Evolutionary conservation across 1,140 invertebrate genomes (phyloP).

Genomic region (Drosophila takahashii): DNA sequence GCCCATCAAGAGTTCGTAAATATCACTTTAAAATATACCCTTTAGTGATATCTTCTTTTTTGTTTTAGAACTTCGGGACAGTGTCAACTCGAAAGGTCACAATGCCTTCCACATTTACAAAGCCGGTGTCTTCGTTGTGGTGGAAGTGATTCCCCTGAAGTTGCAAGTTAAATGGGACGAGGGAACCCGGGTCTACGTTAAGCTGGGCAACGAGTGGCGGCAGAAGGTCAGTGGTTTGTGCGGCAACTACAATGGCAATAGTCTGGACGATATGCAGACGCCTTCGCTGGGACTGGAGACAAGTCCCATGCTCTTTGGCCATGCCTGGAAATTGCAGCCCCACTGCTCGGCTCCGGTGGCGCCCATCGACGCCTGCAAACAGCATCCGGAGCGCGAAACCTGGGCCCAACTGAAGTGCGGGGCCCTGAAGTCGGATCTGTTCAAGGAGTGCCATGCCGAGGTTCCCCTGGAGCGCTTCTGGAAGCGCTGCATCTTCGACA

Average conservation of each 20-base stretch:
- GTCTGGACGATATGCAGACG: constrained; percentile 92
- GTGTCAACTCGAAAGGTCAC: constrained; percentile 63
- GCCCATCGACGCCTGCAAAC: constrained; percentile 88
- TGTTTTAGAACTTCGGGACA: constrained; percentile 65
- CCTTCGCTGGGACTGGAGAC: constrained; percentile 91
- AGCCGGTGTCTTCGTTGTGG: constrained; percentile 91
- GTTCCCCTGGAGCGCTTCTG: constrained; percentile 90
- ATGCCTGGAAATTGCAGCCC: constrained; percentile 93
- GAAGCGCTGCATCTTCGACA: constrained; percentile 91
- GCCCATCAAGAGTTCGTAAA: constrained; percentile 70
- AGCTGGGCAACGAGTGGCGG: constrained; percentile 90
- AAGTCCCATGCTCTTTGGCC: constrained; percentile 91
- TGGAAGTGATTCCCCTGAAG: constrained; percentile 91
- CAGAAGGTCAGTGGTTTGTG: constrained; percentile 93
- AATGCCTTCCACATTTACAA: constrained; percentile 79
- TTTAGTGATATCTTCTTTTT: neutral
- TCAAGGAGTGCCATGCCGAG: constrained; percentile 91
- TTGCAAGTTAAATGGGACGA: constrained; percentile 94
- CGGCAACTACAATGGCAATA: constrained; percentile 95
- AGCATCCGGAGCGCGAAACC: constrained; percentile 90
- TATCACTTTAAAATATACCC: neutral
- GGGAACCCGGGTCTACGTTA: constrained; percentile 92
- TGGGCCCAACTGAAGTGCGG: constrained; percentile 92
- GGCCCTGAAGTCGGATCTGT: constrained; percentile 89
- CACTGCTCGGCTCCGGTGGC: constrained; percentile 88